Percentiles rank a stretch among this genome's conserved stretches.
Evolutionary conservation across 2,888 invertebrate species (phyloP).

Genomic region (Drosophila prolongata): DNA sequence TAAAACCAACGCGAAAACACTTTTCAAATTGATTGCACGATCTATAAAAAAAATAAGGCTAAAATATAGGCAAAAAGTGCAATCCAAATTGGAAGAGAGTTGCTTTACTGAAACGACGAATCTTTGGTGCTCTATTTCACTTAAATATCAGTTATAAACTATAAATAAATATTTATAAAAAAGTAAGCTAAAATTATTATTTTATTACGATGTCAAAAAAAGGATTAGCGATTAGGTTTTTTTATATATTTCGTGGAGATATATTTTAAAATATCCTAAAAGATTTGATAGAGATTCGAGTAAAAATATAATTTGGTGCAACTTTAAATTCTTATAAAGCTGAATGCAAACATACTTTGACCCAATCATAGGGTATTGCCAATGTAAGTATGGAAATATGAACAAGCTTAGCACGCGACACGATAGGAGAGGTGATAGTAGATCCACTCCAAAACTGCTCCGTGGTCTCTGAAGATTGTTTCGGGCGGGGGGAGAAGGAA

Average conservation of each 20-base stretch:
- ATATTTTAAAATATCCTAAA: too few species aligned
- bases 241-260: too few species aligned
- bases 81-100: conserved; percentile 23
- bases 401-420: conserved; percentile 73
- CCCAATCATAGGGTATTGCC: conserved; percentile 30
- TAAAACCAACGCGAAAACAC: conserved; percentile 76
- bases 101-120: neutral
- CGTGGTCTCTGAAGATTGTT: conserved; percentile 4
- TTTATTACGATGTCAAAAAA: too few species aligned
- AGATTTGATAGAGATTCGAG: too few species aligned
- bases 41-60: conserved; percentile 30
- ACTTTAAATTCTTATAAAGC: too few species aligned
- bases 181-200: too few species aligned
- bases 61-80: conserved; percentile 40
- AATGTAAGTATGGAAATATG: conserved; percentile 53
- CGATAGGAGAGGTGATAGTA: conserved; percentile 62
- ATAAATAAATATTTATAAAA: too few species aligned
- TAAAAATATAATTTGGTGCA: too few species aligned
- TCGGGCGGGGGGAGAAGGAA: conserved; percentile 29
- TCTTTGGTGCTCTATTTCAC: conserved; percentile 2
- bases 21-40: conserved; percentile 77
- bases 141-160: too few species aligned
- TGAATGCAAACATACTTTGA: neutral
- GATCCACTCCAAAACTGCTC: conserved; percentile 49
- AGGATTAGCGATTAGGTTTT: too few species aligned